Evolutionary conservation across 1,140 invertebrate genomes (phyloP), one percentile per base, ranked within the genome.

Genomic region (Arctopsyche grandis): DNA sequence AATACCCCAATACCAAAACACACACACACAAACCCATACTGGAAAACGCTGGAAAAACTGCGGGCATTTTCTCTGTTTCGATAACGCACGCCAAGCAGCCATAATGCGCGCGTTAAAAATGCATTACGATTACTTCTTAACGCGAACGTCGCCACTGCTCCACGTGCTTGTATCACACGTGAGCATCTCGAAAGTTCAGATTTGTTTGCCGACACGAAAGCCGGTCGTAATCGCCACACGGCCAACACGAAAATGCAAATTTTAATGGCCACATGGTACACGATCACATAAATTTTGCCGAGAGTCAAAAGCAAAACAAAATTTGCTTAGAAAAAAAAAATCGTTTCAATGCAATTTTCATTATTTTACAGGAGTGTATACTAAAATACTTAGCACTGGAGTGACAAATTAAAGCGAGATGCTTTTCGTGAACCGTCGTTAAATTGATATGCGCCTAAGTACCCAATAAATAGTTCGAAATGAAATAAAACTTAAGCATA

Each of bases 31-130:
- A 12, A 29, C 1, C 4, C 16, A 44, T 24, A 24, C 38, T n/a
- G 38, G 24, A 3, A 52, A 71, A 38, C n/a, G 4, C 69, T 46
- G 12, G 48, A 44, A 75, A 48, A 46, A 71, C 38, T 48, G 14
- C 1, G 9, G 22, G 24, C 46, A 29, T 56, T 58, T 58, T n/a
- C 38, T 29, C 7, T 9, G 10, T 7, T 43, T 70, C 69, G 26
- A 29, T 43, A 70, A 70, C 43, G 44, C 71, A 74, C 71, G 71
- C 46, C 52, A 74, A 29, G 1, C 22, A 12, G 46, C 21, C 4
- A 74, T 46, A 44, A 46, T n/a, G 14, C 48, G n/a, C 56, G 9
- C 56, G 38, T 74, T 74, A 74, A 74, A 74, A 74, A 74, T 52
- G 70, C 70, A 74, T 74, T 74, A 74, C n/a, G 14, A 12, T 21